phyloP scores from a whole-genome alignment of 2,797 vertebrate genomes.

The Rhincodon typus region DNA sequence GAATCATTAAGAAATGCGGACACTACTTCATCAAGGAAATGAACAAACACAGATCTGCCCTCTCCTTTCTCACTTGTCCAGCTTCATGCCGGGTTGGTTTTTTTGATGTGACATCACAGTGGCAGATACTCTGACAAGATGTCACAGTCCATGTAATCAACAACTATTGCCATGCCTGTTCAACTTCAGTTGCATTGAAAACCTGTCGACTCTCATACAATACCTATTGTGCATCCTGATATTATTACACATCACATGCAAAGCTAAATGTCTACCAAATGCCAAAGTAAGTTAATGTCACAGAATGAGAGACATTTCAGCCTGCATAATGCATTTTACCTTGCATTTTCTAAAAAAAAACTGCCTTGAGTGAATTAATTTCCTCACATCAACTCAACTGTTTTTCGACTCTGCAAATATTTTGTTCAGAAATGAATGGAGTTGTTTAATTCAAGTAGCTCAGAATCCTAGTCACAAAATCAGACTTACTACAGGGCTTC shows the following conservation, averaged over 20 bases:
- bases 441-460: not conserved
- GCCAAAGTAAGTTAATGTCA: slow-evolving; percentile 34
- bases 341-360: slow-evolving; percentile 1
- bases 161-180: slow-evolving; percentile 18
- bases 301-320: slow-evolving; percentile 25
- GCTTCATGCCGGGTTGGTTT: not conserved
- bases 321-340: not conserved
- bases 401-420: not conserved
- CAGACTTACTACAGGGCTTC: not conserved
- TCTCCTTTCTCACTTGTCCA: not conserved
- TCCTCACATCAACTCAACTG: not conserved
- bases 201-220: slow-evolving; percentile 37
- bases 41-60: not conserved
- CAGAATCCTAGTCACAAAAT: not conserved
- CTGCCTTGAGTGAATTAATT: not conserved
- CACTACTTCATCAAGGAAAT: not conserved
- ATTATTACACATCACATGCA: slow-evolving; percentile 14
- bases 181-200: slow-evolving; percentile 30
- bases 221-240: slow-evolving; percentile 35
- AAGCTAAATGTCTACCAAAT: slow-evolving; percentile 29
- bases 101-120: not conserved
- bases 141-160: slow-evolving; percentile 32
- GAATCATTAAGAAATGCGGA: not conserved
- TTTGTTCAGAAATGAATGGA: not conserved
- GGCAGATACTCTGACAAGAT: slow-evolving; percentile 37